Evolutionary conservation across 2,888 invertebrate genomes (phyloP).

Genomic region (Spisula subtruncata): DNA sequence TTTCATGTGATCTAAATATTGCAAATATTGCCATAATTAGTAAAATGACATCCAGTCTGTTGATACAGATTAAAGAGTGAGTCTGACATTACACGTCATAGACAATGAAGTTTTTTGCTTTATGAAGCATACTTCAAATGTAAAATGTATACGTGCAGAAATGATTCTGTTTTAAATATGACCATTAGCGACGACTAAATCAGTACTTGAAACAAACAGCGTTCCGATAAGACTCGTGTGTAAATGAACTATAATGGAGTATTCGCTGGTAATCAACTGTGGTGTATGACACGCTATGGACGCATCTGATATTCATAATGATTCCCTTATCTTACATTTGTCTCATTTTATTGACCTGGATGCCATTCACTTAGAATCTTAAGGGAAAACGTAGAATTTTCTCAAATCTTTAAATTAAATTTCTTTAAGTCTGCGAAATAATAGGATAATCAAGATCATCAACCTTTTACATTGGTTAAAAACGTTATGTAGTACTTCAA

Average conservation of each 20-base stretch:
- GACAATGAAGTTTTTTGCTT: background rate
- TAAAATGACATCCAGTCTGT: too few relatives aligned
- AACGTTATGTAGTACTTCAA: too few relatives aligned
- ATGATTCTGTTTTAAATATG: background rate
- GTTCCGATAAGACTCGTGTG: slow-evolving; percentile 6
- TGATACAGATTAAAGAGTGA: background rate
- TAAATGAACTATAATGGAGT: slow-evolving; percentile 12
- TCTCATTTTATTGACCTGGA: background rate
- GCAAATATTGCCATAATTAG: too few relatives aligned
- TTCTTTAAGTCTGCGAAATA: too few relatives aligned
- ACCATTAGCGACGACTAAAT: background rate
- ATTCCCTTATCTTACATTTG: background rate
- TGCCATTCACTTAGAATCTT: too few relatives aligned
- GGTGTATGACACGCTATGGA: slow-evolving; percentile 15
- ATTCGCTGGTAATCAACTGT: slow-evolving; percentile 11
- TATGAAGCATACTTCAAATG: background rate
- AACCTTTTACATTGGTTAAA: too few relatives aligned
- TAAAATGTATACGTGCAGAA: background rate
- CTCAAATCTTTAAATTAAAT: too few relatives aligned
- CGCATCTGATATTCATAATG: background rate
- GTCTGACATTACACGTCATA: background rate
- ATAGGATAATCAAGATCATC: too few relatives aligned
- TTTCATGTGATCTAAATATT: too few relatives aligned
- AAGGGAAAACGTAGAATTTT: too few relatives aligned
- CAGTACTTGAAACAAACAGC: background rate